These are phyloP conservation scores for Dromococcyx pavoninus DNA, from an alignment of 2,797 vertebrate genomes.

Conservation along the genomic window DNA sequence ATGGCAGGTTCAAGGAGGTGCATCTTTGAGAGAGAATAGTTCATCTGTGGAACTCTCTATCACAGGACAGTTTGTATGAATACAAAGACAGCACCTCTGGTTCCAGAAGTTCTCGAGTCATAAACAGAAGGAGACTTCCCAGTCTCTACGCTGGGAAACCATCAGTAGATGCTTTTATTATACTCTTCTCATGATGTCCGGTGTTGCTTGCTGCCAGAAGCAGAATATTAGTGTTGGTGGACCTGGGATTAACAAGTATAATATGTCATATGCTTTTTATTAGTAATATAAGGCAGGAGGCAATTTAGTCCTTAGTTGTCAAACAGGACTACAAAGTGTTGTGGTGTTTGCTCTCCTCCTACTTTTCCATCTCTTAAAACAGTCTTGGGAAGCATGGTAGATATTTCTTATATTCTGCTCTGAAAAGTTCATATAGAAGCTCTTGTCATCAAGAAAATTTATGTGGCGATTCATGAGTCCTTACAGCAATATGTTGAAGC, in stretches of 20 bases:
- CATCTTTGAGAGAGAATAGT: neutral
- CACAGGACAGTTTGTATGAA: neutral
- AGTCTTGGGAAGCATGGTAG: neutral
- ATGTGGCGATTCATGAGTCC: neutral
- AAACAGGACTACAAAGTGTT: conserved; percentile 7
- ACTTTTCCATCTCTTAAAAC: neutral
- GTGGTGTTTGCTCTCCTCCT: neutral
- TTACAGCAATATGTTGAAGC: neutral
- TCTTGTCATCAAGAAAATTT: neutral
- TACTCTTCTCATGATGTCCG: neutral
- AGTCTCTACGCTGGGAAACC: neutral
- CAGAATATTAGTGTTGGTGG: neutral
- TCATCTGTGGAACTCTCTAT: neutral
- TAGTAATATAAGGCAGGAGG: conserved; percentile 9
- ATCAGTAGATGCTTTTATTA: neutral
- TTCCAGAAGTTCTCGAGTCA: neutral
- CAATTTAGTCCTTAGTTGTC: conserved; percentile 7
- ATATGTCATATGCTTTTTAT: conserved; percentile 5
- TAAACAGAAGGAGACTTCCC: neutral
- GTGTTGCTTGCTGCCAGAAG: neutral
- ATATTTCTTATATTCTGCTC: neutral
- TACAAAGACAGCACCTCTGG: neutral
- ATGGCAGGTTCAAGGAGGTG: neutral
- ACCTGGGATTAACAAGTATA: conserved; percentile 3
- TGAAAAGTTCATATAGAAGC: neutral